Percentiles rank a stretch among this genome's conserved stretches.
phyloP scores from a whole-genome alignment of 1,140 invertebrate genomes.

The Drosophila watanabei region DNA sequence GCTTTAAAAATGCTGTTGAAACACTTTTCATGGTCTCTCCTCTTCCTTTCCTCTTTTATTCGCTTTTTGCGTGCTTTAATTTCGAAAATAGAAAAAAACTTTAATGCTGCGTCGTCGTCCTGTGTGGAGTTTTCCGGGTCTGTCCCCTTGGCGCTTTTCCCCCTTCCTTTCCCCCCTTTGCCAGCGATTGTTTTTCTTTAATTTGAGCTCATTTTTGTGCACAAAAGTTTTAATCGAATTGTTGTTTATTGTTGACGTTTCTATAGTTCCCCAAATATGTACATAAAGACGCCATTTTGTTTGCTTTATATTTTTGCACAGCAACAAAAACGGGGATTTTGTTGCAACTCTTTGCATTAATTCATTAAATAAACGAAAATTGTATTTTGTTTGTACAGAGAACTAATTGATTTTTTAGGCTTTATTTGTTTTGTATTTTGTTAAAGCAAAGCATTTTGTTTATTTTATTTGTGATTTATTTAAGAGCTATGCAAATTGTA shows the following conservation, averaged over 20 bases:
- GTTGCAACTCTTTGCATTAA: not conserved
- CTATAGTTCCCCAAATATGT: slow-evolving; percentile 15
- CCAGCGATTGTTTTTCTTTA: slow-evolving; percentile 76
- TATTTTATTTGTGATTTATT: not conserved
- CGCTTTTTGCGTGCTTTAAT: slow-evolving; percentile 28
- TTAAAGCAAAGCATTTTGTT: not conserved
- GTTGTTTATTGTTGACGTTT: slow-evolving; percentile 59
- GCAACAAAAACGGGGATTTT: slow-evolving; percentile 31
- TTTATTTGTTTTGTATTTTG: too few species aligned
- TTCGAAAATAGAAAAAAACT: slow-evolving; percentile 24
- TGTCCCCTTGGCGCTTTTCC: not conserved
- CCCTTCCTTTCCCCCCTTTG: slow-evolving; percentile 12
- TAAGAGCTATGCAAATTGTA: not conserved
- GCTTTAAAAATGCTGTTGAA: slow-evolving; percentile 10
- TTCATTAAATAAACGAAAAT: not conserved
- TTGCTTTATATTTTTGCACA: slow-evolving; percentile 44
- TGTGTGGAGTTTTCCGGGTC: not conserved
- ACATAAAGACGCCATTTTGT: slow-evolving; percentile 65
- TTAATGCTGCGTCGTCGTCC: slow-evolving; percentile 29
- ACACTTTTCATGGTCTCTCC: not conserved
- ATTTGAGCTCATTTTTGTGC: slow-evolving; percentile 65
- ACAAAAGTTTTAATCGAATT: slow-evolving; percentile 83
- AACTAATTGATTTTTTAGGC: not conserved
- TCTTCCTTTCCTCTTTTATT: not conserved
- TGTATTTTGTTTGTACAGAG: not conserved